Base-by-base conservation (phyloP, 2,113 vertebrate genomes). In the Triplophysa dalaica region DNA sequence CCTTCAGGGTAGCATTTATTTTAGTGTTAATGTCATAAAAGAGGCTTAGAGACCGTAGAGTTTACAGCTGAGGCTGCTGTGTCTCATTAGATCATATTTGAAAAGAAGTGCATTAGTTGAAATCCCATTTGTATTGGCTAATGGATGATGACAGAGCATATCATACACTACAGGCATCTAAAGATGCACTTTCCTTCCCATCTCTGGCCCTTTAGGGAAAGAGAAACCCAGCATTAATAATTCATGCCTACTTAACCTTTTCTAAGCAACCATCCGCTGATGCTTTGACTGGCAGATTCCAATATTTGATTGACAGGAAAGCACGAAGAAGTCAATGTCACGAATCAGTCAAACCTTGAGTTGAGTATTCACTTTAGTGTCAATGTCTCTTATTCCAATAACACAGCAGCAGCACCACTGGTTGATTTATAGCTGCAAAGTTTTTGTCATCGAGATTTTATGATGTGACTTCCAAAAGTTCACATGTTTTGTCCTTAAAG, bases 71-170 rank as follows among this genome's bases (percentile, higher is more conserved):
- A 56, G 7, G 17, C 3, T 19, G 17, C 41, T 9, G 29, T 22
- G 48, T 73, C 29, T n/a, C 12, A 43, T 26, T 24, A 16, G 66
- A 45, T 22, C 67, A 24, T 50, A 2, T 24, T 24, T 50, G 29
- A 60, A 33, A 50, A 69, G 43, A 45, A 56, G 69, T 16, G 48
- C 78, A 74, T 62, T 77, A 67, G 63, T 41, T 58, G 26, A 72
- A 72, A 60, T 73, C 29, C 21, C 33, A 81, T 81, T 64, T 73
- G 38, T 64, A 63, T 74, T 78, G 72, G 54, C 38, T 78, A 81
- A 81, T 74, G 63, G 79, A 54, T 22, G 12, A 22, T 80, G 69
- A 74, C 38, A 43, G 58, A 41, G 65, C 74, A 54, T 62, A 74
- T 78, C 62, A 62, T 60, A 69, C 43, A 24, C 63, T 54, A 45